These are phyloP conservation scores for Heterochromis multidens DNA, from an alignment of 2,113 vertebrate genomes.

Conservation along the genomic window DNA sequence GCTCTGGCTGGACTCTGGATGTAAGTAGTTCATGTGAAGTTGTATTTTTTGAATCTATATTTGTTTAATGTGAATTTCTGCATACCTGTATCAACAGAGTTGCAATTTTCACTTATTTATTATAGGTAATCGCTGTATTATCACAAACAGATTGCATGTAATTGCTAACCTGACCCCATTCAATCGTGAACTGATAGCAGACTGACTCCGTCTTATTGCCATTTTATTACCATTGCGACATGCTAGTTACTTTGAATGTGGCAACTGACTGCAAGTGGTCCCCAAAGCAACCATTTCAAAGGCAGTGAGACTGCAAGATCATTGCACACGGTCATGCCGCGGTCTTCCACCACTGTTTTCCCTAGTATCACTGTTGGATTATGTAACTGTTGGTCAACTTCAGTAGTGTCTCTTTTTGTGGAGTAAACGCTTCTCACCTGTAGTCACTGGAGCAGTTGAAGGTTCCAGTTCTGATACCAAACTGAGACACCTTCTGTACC, in stretches of 20 bases:
- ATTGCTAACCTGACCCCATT: background rate
- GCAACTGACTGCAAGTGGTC: background rate
- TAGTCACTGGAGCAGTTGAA: constrained; percentile 96
- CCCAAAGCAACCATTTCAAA: background rate
- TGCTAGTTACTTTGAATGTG: background rate
- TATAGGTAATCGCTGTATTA: background rate
- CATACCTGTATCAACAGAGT: background rate
- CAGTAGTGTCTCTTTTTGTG: background rate
- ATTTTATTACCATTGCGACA: background rate
- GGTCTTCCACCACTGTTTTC: accelerated
- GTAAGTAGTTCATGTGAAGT: background rate
- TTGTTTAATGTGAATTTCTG: background rate
- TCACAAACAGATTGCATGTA: background rate
- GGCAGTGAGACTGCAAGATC: background rate
- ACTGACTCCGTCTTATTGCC: too few species aligned
- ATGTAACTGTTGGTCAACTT: background rate
- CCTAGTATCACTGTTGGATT: background rate
- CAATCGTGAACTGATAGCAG: too few species aligned
- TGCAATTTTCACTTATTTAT: background rate
- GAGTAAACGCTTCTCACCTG: constrained; percentile 72
- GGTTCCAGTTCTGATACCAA: constrained; percentile 94
- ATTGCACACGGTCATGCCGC: accelerated
- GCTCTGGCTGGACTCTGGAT: background rate
- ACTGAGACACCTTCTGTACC: constrained; percentile 96
- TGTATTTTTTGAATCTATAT: background rate